Evolutionary conservation across 2,888 invertebrate genomes (phyloP).

Genomic region (Drosophila pseudotakahashii): DNA sequence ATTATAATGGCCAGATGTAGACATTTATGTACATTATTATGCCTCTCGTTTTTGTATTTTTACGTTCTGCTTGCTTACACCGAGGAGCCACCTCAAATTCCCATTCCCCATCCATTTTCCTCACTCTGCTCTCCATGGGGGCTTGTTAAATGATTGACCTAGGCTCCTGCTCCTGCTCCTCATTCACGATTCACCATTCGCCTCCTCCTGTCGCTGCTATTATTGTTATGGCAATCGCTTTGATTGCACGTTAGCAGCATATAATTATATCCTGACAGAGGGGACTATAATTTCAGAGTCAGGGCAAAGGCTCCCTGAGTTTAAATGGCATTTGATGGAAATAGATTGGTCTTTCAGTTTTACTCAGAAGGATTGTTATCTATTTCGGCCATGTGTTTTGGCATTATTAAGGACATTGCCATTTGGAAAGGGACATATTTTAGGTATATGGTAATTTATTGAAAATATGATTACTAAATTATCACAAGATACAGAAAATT

Average conservation of each 20-base stretch:
- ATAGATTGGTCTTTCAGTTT: constrained; percentile 1
- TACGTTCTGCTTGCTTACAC: constrained; percentile 44
- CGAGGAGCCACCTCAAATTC: constrained; percentile 2
- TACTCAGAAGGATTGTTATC: neutral
- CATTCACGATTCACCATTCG: neutral
- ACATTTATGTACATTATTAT: constrained; percentile 44
- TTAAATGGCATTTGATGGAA: constrained; percentile 14
- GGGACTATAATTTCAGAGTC: constrained; percentile 16
- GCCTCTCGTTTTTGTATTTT: constrained; percentile 31
- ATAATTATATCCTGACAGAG: constrained; percentile 35
- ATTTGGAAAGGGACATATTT: too few species aligned
- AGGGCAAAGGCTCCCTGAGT: neutral
- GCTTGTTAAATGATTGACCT: constrained; percentile 52
- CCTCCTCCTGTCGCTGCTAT: constrained; percentile 16
- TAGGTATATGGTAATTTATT: too few species aligned
- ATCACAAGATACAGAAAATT: too few species aligned
- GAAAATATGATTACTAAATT: too few species aligned
- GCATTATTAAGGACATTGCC: neutral
- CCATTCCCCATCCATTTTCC: neutral
- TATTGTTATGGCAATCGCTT: constrained; percentile 55
- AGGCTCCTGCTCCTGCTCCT: constrained; percentile 22
- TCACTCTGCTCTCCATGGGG: constrained; percentile 8
- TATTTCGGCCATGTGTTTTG: neutral
- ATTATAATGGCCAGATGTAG: constrained; percentile 45
- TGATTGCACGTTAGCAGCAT: constrained; percentile 59